Percentiles rank a stretch among this genome's conserved stretches.
phyloP scores from a whole-genome alignment of 2,797 vertebrate species.

The Micrastur ruficollis region DNA sequence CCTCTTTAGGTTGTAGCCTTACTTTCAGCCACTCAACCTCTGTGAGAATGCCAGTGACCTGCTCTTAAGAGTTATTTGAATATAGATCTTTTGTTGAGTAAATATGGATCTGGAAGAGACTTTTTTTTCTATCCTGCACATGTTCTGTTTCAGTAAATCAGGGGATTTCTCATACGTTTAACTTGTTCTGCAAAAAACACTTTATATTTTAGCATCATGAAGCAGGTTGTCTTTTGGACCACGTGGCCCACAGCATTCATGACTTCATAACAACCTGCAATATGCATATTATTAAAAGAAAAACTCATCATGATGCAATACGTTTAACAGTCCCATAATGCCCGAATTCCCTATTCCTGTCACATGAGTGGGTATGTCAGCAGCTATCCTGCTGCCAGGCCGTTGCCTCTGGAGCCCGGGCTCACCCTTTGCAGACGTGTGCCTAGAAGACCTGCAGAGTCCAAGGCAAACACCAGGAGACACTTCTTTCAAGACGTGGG shows the following conservation, averaged over 20 bases:
- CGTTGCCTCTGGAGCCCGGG: not conserved
- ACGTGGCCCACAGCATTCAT: not conserved
- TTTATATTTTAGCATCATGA: not conserved
- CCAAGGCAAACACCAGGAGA: not conserved
- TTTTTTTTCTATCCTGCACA: not conserved
- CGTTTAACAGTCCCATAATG: not conserved
- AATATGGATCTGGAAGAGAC: not conserved
- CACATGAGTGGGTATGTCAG: not conserved
- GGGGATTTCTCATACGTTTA: not conserved
- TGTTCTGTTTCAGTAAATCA: not conserved
- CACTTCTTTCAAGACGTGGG: fast-evolving
- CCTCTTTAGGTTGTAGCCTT: not conserved
- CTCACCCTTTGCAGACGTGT: not conserved
- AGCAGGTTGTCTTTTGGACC: not conserved
- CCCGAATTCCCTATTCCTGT: not conserved
- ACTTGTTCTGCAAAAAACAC: not conserved
- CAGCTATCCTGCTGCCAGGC: not conserved
- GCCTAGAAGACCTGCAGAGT: not conserved
- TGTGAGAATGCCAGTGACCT: not conserved
- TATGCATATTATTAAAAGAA: not conserved
- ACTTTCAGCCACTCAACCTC: not conserved
- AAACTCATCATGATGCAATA: not conserved
- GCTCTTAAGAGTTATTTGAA: not conserved
- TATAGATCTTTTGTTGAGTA: not conserved
- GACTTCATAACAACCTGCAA: not conserved